Evolutionary conservation across 2,888 invertebrate species (phyloP).

Genomic region (Eupithecia vulgata): DNA sequence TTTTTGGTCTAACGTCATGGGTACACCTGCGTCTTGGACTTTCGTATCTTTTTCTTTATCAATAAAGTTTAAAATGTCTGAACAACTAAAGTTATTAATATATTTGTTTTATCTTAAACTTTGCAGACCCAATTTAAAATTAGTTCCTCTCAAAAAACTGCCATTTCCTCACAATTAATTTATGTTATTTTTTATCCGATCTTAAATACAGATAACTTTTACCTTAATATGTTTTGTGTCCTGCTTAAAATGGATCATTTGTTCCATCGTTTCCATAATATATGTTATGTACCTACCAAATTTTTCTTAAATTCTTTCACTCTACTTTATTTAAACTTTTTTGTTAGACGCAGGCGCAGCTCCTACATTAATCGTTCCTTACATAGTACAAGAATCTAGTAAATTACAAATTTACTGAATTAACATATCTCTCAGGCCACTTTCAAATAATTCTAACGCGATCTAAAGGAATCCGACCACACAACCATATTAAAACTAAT

Average conservation of each 20-base stretch:
- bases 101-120: background rate
- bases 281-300: background rate
- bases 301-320: background rate
- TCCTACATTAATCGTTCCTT: slow-evolving; percentile 20
- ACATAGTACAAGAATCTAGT: slow-evolving; percentile 14
- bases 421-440: background rate
- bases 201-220: background rate
- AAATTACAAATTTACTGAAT: slow-evolving; percentile 17
- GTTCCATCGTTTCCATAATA: background rate
- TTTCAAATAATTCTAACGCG: background rate
- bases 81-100: background rate
- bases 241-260: background rate
- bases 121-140: background rate
- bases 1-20: slow-evolving; percentile 73
- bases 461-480: slow-evolving; percentile 13
- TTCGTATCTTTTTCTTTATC: background rate
- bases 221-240: background rate
- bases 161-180: background rate
- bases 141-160: background rate
- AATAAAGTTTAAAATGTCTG: background rate
- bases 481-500: slow-evolving; percentile 7
- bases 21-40: slow-evolving; percentile 35
- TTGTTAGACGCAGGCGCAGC: slow-evolving; percentile 17
- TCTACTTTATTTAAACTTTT: background rate
- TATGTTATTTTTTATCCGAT: background rate